These are phyloP conservation scores for Amblyjoppa fuscipennis DNA, from an alignment of 2,888 invertebrate genomes.

Conservation along the genomic window DNA sequence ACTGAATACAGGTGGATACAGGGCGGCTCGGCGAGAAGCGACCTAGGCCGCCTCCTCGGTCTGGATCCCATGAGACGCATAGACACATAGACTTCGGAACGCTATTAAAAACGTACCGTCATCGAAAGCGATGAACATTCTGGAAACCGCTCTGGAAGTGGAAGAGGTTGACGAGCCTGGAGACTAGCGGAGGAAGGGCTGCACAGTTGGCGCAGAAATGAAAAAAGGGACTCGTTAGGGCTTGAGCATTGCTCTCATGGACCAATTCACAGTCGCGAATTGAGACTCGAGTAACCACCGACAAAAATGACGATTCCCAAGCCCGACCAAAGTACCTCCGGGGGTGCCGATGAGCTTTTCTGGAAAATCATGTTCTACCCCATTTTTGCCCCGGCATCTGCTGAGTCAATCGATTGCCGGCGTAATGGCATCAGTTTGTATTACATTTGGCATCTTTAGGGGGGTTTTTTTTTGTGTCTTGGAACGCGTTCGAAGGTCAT, in stretches of 20 bases:
- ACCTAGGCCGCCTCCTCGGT: conserved; percentile 4
- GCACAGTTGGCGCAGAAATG: not conserved
- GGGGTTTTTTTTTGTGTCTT: not conserved
- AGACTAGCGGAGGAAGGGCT: not conserved
- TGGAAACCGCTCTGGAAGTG: conserved; percentile 4
- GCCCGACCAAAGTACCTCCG: not conserved
- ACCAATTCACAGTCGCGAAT: not conserved
- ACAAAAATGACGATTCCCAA: not conserved
- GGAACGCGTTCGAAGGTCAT: not conserved
- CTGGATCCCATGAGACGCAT: not conserved
- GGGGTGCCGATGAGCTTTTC: not conserved
- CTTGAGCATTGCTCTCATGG: not conserved
- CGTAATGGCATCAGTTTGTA: too few species aligned
- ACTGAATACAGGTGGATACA: conserved; percentile 73
- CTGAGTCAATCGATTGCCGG: too few species aligned
- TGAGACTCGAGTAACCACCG: not conserved
- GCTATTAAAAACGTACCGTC: conserved; percentile 19
- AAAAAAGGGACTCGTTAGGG: conserved; percentile 22
- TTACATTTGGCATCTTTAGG: too few species aligned
- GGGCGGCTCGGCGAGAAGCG: conserved; percentile 16
- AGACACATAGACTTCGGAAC: conserved; percentile 19
- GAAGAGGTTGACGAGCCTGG: not conserved
- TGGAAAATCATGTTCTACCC: not conserved
- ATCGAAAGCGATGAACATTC: conserved; percentile 19
- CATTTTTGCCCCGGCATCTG: too few species aligned